Conservation (phyloP, 2,113 vertebrate species). For the Mixornis gularis region DNA sequence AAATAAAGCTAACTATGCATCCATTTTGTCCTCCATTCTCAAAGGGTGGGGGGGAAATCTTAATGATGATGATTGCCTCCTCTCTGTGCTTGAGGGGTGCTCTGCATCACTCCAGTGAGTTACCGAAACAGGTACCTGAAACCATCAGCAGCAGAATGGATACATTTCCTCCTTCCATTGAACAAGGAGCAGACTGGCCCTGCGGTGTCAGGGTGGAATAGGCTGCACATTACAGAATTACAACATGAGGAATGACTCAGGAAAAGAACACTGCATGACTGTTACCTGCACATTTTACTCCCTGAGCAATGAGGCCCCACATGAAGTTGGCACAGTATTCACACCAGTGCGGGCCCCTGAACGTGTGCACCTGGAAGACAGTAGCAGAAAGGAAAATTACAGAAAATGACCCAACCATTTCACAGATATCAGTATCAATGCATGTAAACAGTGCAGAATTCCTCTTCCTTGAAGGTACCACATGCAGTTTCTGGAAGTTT, state of each 20-base stretch:
- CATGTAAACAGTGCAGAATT: background rate
- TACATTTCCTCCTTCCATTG: background rate
- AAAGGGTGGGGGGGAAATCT: background rate
- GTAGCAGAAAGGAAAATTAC: slow-evolving; percentile 4
- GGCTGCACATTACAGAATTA: background rate
- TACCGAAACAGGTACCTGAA: background rate
- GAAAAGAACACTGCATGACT: background rate
- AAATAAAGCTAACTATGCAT: background rate
- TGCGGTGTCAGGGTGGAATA: rapidly evolving
- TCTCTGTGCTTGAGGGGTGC: rapidly evolving
- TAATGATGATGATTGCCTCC: background rate
- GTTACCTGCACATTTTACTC: slow-evolving; percentile 97
- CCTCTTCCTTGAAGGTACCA: background rate
- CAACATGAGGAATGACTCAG: background rate
- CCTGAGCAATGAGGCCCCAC: slow-evolving; percentile 99
- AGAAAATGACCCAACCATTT: background rate
- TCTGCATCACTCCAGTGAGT: background rate
- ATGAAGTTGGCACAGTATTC: slow-evolving; percentile 99
- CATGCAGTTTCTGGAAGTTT: background rate
- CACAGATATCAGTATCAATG: background rate
- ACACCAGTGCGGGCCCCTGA: slow-evolving; percentile 97
- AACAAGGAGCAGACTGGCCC: background rate
- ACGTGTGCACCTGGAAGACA: slow-evolving; percentile 91
- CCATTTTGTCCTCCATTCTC: background rate
- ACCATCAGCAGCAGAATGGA: background rate